Evolutionary conservation across 2,113 vertebrate species (phyloP).

Genomic region (Crotalus tigris): DNA sequence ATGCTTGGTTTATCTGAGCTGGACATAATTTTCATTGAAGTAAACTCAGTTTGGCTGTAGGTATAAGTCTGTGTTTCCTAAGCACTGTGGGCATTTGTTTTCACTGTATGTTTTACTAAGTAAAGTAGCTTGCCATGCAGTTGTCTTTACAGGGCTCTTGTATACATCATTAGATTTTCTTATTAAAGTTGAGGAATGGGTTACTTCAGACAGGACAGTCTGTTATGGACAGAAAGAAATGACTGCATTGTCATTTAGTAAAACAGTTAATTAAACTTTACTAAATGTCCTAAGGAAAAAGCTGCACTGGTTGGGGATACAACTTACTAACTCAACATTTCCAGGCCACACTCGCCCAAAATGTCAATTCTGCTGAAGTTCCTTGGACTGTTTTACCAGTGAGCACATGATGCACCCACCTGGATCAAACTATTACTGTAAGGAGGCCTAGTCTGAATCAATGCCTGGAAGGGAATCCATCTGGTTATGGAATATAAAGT

Average conservation of each 20-base stretch:
- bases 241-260: not conserved
- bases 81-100: conserved; percentile 24
- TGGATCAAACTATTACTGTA: not conserved
- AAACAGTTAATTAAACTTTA: conserved; percentile 16
- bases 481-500: not conserved
- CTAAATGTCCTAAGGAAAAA: not conserved
- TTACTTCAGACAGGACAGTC: not conserved
- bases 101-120: not conserved
- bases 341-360: not conserved
- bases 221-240: not conserved
- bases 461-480: not conserved
- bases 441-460: not conserved
- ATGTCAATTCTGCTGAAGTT: not conserved
- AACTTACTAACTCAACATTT: not conserved
- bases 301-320: not conserved
- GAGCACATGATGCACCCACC: not conserved
- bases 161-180: not conserved
- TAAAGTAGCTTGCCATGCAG: not conserved
- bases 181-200: not conserved
- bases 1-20: not conserved
- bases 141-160: not conserved
- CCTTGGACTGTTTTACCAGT: not conserved
- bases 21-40: not conserved
- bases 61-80: rapidly evolving
- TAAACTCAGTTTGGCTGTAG: not conserved